Conservation (phyloP, 1,140 invertebrate species). For the Lepidurus couesii region DNA sequence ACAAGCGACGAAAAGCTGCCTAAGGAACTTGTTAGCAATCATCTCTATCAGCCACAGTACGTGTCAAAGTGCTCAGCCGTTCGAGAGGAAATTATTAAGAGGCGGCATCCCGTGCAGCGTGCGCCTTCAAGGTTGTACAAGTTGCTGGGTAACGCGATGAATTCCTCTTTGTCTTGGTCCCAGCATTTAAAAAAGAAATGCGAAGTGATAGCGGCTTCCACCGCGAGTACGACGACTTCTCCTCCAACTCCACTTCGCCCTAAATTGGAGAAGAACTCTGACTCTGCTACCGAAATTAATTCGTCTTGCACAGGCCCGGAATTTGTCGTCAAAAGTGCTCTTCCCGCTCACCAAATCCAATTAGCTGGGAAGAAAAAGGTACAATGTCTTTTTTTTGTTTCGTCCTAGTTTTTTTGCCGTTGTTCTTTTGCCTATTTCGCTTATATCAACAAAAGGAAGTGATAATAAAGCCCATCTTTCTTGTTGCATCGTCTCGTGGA, state of each 20-base stretch:
- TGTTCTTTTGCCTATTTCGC: background rate
- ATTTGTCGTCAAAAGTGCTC: slow-evolving; percentile 62
- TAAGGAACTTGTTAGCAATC: background rate
- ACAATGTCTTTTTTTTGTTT: background rate
- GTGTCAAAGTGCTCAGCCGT: background rate
- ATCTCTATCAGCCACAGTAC: background rate
- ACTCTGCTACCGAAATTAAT: slow-evolving; percentile 15
- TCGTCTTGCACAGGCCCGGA: slow-evolving; percentile 59
- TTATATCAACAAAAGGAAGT: background rate
- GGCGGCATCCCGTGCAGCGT: slow-evolving; percentile 60
- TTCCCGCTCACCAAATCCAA: slow-evolving; percentile 55
- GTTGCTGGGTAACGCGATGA: background rate
- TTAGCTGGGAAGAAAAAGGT: slow-evolving; percentile 39
- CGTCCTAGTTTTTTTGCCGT: background rate
- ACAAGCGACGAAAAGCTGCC: background rate
- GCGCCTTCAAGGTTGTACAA: slow-evolving; percentile 61
- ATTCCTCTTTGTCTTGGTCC: background rate
- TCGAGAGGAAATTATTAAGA: background rate
- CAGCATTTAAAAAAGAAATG: slow-evolving; percentile 46
- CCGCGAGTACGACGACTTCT: slow-evolving; percentile 28
- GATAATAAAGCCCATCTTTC: background rate
- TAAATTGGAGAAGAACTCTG: background rate
- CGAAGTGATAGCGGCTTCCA: slow-evolving; percentile 43
- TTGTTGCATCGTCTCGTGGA: background rate
- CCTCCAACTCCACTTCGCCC: slow-evolving; percentile 10